Percentiles rank a stretch among this genome's conserved stretches.
These are phyloP conservation scores for Helicoverpa zea DNA, from an alignment of 1,140 invertebrate species.

Conservation along the genomic window DNA sequence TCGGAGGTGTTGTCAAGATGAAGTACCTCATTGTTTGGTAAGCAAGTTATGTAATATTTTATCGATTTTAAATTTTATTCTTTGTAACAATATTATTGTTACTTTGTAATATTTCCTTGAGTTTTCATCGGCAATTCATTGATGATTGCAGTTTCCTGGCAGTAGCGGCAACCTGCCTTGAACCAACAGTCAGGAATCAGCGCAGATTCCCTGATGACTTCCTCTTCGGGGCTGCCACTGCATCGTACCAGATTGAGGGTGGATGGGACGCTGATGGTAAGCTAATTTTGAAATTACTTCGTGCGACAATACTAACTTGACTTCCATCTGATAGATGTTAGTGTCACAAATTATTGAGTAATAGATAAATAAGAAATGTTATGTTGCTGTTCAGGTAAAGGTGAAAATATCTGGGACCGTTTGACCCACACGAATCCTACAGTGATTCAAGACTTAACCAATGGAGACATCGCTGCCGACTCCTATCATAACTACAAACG, in stretches of 20 bases:
- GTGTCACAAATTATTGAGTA: too few relatives aligned
- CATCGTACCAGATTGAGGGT: constrained; percentile 88
- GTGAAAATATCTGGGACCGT: constrained; percentile 13
- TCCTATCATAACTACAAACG: constrained; percentile 72
- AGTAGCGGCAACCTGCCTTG: constrained; percentile 38
- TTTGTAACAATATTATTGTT: too few relatives aligned
- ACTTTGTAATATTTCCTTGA: too few relatives aligned
- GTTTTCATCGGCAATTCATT: too few relatives aligned
- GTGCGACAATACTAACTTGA: too few relatives aligned
- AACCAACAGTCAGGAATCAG: constrained; percentile 48
- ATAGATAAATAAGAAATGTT: too few relatives aligned
- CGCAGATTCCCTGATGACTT: constrained; percentile 84
- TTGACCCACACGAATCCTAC: not conserved
- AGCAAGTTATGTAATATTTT: too few relatives aligned
- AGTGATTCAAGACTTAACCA: not conserved
- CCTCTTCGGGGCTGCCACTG: constrained; percentile 84
- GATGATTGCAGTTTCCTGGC: constrained; percentile 42
- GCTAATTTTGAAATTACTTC: not conserved
- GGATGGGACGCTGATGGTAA: constrained; percentile 86
- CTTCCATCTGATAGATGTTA: too few relatives aligned
- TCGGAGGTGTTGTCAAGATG: too few relatives aligned
- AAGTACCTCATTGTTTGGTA: too few relatives aligned
- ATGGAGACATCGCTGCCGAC: constrained; percentile 49
- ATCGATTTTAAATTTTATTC: too few relatives aligned
- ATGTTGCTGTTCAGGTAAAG: not conserved